Conservation (phyloP, 2,113 vertebrate genomes). For the Ctenodactylus gundi region DNA sequence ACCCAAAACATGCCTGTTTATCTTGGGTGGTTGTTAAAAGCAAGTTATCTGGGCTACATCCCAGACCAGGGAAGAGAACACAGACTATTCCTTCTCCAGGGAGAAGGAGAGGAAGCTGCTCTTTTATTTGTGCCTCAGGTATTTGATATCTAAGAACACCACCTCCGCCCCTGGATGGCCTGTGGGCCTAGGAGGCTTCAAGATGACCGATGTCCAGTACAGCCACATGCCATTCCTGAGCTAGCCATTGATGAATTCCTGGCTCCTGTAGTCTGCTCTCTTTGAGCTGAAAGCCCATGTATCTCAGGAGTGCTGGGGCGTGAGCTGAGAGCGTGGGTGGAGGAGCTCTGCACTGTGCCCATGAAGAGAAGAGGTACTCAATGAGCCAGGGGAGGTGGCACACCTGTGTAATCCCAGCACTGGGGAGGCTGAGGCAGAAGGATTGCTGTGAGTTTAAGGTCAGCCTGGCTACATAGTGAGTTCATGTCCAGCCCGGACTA, state of each 20-base stretch:
- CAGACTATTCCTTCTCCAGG: no score
- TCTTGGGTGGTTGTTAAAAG: neutral
- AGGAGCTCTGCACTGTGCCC: neutral
- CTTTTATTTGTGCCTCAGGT: neutral
- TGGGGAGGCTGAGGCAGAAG: no score
- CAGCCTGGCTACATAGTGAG: no score
- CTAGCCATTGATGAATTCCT: neutral
- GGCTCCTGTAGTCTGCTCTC: neutral
- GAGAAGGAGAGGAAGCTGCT: neutral
- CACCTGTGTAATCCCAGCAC: no score
- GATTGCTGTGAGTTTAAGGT: no score
- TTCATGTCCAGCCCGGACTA: no score
- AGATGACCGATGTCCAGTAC: no score
- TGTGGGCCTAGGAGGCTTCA: neutral
- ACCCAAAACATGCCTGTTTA: neutral
- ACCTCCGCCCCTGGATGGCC: accelerated
- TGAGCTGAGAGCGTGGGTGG: accelerated
- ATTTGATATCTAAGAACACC: neutral
- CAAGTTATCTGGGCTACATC: neutral
- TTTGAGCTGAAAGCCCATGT: neutral
- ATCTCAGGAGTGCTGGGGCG: neutral
- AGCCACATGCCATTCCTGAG: neutral
- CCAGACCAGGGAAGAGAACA: neutral
- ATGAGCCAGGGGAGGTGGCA: no score
- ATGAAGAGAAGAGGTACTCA: neutral